Conservation (phyloP, 2,888 invertebrate species). For the Conomelus anceps region DNA sequence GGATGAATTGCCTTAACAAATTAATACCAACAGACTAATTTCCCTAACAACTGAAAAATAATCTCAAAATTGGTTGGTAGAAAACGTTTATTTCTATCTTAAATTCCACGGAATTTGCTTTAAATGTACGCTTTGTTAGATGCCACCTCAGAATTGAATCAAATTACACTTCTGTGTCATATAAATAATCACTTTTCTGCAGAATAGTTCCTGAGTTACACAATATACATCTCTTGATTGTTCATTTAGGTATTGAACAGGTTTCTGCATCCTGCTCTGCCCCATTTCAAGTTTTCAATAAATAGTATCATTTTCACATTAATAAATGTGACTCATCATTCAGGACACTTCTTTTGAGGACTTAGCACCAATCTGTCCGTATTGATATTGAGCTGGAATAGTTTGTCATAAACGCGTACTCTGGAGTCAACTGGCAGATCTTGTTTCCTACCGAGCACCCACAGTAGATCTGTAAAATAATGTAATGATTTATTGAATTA, state of each 20-base stretch:
- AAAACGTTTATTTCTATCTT: too few species aligned
- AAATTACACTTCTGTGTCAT: too few species aligned
- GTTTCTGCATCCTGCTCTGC: not conserved
- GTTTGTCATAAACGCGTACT: conserved; percentile 56
- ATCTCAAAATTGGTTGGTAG: too few species aligned
- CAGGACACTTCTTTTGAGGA: conserved; percentile 59
- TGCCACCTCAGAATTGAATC: too few species aligned
- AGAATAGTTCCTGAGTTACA: too few species aligned
- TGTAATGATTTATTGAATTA: not conserved
- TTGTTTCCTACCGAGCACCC: conserved; percentile 60
- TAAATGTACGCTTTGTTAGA: too few species aligned
- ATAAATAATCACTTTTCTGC: too few species aligned
- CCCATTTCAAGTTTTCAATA: not conserved
- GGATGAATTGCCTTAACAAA: too few species aligned
- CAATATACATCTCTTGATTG: too few species aligned
- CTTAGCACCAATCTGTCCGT: conserved; percentile 64
- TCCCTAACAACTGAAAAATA: too few species aligned
- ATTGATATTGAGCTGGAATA: conserved; percentile 55
- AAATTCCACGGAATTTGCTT: too few species aligned
- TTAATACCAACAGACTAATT: too few species aligned
- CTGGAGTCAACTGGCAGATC: conserved; percentile 59
- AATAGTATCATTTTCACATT: not conserved
- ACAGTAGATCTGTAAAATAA: conserved; percentile 56
- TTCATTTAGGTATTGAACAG: not conserved
- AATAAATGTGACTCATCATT: not conserved